Conservation (phyloP, 2,797 vertebrate species). For the Steatocranus sp. region DNA sequence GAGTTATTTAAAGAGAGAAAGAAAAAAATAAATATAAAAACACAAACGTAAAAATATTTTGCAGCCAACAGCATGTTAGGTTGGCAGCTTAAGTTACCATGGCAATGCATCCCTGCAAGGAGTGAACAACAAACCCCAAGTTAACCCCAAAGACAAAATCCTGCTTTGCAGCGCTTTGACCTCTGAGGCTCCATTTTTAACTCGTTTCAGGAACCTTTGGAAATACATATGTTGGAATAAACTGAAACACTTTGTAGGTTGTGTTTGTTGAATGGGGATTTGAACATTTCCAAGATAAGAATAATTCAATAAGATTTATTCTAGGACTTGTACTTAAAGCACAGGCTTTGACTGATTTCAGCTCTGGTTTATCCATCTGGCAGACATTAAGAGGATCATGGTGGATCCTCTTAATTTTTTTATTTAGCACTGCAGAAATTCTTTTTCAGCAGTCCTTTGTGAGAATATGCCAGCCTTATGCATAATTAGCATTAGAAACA, state of each 20-base stretch:
- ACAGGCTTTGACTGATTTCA: background rate
- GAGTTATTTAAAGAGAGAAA: background rate
- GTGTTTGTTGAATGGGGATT: background rate
- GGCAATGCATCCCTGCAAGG: background rate
- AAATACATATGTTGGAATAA: background rate
- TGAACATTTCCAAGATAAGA: background rate
- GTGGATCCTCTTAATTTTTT: background rate
- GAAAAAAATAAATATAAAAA: background rate
- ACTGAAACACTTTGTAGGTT: fast-evolving
- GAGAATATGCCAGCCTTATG: background rate
- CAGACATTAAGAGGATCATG: background rate
- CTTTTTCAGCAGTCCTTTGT: background rate
- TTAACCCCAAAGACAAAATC: background rate
- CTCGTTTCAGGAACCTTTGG: background rate
- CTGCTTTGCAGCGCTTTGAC: background rate
- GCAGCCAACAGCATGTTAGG: background rate
- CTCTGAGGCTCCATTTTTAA: background rate
- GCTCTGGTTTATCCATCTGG: constrained; percentile 3
- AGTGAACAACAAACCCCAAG: background rate
- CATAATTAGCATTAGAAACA: constrained; percentile 5
- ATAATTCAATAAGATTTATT: background rate
- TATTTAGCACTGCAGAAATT: background rate
- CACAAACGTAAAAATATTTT: background rate
- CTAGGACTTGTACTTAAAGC: background rate
- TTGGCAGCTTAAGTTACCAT: background rate